phyloP scores from a whole-genome alignment of 2,888 invertebrate species.

The Rambutsinella grinnellia region DNA sequence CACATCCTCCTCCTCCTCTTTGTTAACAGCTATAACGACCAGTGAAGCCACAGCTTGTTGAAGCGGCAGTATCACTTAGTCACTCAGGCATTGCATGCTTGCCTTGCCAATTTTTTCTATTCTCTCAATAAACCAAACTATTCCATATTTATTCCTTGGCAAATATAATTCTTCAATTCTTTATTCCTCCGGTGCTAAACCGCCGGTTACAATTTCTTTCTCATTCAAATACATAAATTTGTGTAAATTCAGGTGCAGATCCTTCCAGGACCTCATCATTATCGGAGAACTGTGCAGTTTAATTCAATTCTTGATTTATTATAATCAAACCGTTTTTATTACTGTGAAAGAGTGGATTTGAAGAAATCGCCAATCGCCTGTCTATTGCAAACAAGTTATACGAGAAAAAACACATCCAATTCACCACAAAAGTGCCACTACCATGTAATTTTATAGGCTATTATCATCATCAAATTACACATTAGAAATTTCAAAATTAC shows the following conservation, averaged over 20 bases:
- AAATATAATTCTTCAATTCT: no score
- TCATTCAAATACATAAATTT: no score
- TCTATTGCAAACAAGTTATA: constrained; percentile 58
- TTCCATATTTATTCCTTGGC: background rate
- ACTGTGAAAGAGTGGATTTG: constrained; percentile 3
- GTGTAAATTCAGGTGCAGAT: no score
- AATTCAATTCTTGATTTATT: no score
- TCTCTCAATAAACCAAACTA: constrained; percentile 16
- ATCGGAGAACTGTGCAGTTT: no score
- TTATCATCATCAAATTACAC: constrained; percentile 28
- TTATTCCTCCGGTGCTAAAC: no score
- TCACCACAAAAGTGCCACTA: constrained; percentile 56
- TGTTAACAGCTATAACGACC: constrained; percentile 56
- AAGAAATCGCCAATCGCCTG: constrained; percentile 58
- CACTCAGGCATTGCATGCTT: constrained; percentile 42
- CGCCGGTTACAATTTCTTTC: no score
- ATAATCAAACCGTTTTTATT: no score
- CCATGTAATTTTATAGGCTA: constrained; percentile 32
- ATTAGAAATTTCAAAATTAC: constrained; percentile 13
- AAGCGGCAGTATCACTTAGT: constrained; percentile 51
- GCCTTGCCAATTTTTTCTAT: constrained; percentile 46
- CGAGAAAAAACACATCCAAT: constrained; percentile 56
- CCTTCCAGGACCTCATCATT: no score
- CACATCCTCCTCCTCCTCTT: constrained; percentile 39
- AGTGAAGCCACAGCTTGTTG: constrained; percentile 47